phyloP scores from a whole-genome alignment of 2,113 vertebrate species.

The Ochotona curzoniae region DNA sequence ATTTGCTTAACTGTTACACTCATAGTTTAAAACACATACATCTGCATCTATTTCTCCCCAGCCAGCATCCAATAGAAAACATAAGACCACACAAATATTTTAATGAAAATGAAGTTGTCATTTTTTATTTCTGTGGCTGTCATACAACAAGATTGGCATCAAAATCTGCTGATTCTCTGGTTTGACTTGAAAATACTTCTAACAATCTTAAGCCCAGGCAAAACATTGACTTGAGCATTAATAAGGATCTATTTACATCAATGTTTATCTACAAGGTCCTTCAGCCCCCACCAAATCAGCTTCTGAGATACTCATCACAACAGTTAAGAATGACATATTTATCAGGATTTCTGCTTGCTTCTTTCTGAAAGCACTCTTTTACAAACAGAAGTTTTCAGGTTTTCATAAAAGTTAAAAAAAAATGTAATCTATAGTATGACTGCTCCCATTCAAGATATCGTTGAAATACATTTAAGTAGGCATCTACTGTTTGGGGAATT shows the following conservation, averaged over 20 bases:
- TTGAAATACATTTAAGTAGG: constrained; percentile 84
- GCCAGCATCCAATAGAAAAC: background rate
- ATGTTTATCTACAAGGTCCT: constrained; percentile 1
- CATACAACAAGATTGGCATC: constrained; percentile 18
- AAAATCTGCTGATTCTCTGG: constrained; percentile 33
- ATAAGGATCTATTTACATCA: background rate
- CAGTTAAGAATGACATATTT: constrained; percentile 47
- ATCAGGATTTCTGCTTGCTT: constrained; percentile 66
- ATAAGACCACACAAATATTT: background rate
- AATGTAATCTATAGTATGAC: constrained; percentile 64
- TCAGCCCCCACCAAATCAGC: background rate
- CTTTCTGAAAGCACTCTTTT: constrained; percentile 66
- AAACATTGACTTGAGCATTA: constrained; percentile 16
- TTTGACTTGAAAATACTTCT: background rate
- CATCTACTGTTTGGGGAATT: constrained; percentile 85
- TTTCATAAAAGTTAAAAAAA: constrained; percentile 60
- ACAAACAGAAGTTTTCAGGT: constrained; percentile 19
- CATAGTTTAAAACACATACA: constrained; percentile 15
- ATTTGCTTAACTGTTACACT: constrained; percentile 2
- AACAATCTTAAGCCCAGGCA: background rate
- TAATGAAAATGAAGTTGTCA: constrained; percentile 6
- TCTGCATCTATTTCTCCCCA: background rate
- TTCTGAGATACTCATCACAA: constrained; percentile 44
- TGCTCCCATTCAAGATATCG: constrained; percentile 77
- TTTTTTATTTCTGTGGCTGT: constrained; percentile 41